Evolutionary conservation across 1,140 invertebrate genomes (phyloP).

Genomic region (Camponotus floridanus): DNA sequence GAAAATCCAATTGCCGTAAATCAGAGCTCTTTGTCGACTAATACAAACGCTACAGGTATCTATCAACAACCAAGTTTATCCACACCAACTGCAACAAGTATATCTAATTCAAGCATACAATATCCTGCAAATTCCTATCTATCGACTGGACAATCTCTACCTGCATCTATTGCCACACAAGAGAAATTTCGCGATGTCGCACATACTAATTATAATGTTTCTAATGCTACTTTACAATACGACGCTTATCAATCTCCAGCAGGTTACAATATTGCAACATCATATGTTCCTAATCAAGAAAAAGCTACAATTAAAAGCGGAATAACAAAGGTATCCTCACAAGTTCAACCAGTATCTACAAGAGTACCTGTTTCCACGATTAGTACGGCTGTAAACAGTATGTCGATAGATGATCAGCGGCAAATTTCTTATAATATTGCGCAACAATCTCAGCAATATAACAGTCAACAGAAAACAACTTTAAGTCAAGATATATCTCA

Average conservation of each 20-base stretch:
- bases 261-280: constrained; percentile 55
- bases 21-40: constrained; percentile 61
- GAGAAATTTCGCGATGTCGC: constrained; percentile 54
- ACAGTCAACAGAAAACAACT: constrained; percentile 50
- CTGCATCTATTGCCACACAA: constrained; percentile 49
- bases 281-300: constrained; percentile 63
- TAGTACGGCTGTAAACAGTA: constrained; percentile 25
- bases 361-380: constrained; percentile 15
- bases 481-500: constrained; percentile 52
- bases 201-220: constrained; percentile 59
- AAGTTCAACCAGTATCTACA: constrained; percentile 43
- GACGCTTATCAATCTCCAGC: constrained; percentile 59
- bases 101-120: constrained; percentile 33
- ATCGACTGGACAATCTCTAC: constrained; percentile 58
- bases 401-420: constrained; percentile 17
- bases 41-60: constrained; percentile 3
- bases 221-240: constrained; percentile 62
- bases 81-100: constrained; percentile 8
- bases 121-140: constrained; percentile 62
- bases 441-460: constrained; percentile 65
- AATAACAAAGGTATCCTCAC: constrained; percentile 13
- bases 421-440: constrained; percentile 26
- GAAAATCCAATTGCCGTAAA: constrained; percentile 50
- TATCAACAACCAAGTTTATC: constrained; percentile 57
- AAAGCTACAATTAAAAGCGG: constrained; percentile 38